Conservation (phyloP, 1,140 invertebrate species). For the Bombus polaris region DNA sequence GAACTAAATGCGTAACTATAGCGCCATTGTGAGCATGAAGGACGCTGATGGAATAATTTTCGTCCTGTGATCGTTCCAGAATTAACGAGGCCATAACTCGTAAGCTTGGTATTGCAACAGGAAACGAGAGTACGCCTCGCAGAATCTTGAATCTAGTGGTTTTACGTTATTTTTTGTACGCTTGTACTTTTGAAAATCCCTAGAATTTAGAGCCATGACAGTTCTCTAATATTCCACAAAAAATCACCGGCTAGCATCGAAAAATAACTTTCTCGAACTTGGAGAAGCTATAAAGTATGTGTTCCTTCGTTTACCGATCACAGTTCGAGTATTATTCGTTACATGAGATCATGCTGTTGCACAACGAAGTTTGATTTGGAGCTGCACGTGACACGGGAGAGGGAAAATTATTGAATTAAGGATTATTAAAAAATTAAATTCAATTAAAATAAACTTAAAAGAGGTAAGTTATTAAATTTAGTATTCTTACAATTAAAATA, state of each 20-base stretch:
- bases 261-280: not conserved
- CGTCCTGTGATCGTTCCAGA: not conserved
- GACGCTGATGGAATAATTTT: constrained; percentile 11
- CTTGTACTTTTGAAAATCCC: not conserved
- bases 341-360: not conserved
- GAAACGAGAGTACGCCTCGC: not conserved
- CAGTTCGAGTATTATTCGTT: not conserved
- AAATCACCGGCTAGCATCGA: not conserved
- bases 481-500: too few species aligned
- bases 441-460: too few species aligned
- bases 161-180: not conserved
- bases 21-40: not conserved
- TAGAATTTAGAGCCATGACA: not conserved
- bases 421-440: too few species aligned
- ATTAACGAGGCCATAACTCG: constrained; percentile 2
- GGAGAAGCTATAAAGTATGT: too few species aligned
- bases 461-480: too few species aligned
- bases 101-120: not conserved
- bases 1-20: not conserved
- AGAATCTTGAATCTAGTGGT: not conserved
- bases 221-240: not conserved
- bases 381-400: not conserved
- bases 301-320: not conserved
- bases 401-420: not conserved
- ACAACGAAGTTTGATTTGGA: not conserved